Evolutionary conservation across 2,797 vertebrate genomes (phyloP).

Genomic region (Acanthiza pusilla): DNA sequence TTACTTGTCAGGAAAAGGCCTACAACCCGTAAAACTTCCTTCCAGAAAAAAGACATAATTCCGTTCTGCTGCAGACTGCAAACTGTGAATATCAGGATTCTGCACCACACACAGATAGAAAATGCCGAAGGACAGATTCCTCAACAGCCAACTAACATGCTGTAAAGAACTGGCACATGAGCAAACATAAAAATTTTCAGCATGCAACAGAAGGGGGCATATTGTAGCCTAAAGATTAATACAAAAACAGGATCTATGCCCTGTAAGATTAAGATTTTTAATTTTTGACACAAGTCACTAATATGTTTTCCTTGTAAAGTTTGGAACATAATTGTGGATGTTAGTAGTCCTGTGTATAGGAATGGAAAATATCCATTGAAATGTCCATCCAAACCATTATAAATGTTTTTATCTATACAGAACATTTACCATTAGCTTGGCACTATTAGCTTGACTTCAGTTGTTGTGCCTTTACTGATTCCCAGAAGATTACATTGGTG

Average conservation of each 20-base stretch:
- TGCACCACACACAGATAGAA: not conserved
- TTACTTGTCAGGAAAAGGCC: not conserved
- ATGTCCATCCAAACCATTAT: not conserved
- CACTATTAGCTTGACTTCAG: not conserved
- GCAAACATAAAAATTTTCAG: not conserved
- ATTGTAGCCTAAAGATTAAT: not conserved
- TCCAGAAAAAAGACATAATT: not conserved
- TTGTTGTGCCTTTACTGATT: not conserved
- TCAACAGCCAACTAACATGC: not conserved
- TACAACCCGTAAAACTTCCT: not conserved
- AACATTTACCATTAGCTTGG: not conserved
- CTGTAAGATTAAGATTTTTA: not conserved
- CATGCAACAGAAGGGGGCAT: not conserved
- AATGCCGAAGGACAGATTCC: not conserved
- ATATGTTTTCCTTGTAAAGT: not conserved
- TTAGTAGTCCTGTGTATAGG: not conserved
- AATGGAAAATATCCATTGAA: not conserved
- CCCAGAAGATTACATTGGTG: not conserved
- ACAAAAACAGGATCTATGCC: not conserved
- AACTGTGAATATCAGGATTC: not conserved
- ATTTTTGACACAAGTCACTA: not conserved
- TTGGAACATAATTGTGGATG: not conserved
- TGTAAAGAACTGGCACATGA: not conserved
- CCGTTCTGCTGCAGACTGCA: not conserved
- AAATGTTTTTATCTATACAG: not conserved